Conservation (phyloP, 2,797 vertebrate species). For the Sebastes wilsoni region DNA sequence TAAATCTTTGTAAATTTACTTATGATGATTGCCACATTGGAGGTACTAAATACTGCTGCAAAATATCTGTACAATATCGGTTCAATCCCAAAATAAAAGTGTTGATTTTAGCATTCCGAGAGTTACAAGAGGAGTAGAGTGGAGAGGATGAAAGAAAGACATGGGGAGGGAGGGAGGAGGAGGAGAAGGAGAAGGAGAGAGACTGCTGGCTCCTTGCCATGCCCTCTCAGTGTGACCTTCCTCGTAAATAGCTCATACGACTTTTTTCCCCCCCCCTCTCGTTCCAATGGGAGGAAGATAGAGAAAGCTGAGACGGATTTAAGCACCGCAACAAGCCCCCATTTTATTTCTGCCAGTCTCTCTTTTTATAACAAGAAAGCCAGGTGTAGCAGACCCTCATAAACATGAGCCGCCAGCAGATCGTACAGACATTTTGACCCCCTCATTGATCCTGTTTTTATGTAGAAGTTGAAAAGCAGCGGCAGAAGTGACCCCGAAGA, state of each 20-base stretch:
- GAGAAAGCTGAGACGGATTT: constrained; percentile 61
- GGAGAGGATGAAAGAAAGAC: constrained; percentile 35
- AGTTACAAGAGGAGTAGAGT: constrained; percentile 4
- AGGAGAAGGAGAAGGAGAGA: constrained; percentile 61
- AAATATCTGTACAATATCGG: neutral
- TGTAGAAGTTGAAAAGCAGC: constrained; percentile 1
- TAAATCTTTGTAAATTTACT: neutral
- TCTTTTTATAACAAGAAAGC: constrained; percentile 38
- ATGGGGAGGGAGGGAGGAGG: constrained; percentile 11
- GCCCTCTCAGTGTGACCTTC: constrained; percentile 87
- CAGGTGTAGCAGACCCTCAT: constrained; percentile 47
- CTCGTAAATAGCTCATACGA: constrained; percentile 84
- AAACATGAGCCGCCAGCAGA: constrained; percentile 19
- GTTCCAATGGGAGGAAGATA: constrained; percentile 58
- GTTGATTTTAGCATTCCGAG: constrained; percentile 17
- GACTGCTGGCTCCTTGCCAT: constrained; percentile 82
- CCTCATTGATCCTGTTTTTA: neutral
- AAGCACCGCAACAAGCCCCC: constrained; percentile 36
- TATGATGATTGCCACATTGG: neutral
- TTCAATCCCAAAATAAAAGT: constrained; percentile 24
- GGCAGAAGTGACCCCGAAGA: neutral
- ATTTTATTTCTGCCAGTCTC: constrained; percentile 52
- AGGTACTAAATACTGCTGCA: neutral
- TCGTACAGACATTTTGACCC: neutral
- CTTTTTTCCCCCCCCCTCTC: constrained; percentile 14